Base-by-base conservation (phyloP, 2,888 invertebrate species). In the Catocala sponsa region DNA sequence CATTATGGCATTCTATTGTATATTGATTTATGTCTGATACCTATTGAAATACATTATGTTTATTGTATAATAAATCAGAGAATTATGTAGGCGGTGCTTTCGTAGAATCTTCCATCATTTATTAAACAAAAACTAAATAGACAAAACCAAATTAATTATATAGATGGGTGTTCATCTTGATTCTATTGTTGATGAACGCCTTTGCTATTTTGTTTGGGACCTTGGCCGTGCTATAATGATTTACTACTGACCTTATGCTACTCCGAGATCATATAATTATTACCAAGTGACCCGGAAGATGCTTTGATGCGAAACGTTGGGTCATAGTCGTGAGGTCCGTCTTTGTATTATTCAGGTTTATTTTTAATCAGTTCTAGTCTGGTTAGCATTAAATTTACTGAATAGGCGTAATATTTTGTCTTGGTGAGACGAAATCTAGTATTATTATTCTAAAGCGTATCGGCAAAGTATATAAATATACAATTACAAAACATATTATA, bases 261-360 rank as follows among this genome's bases (percentile, higher is more conserved):
- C 64, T 78, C 63, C 82, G 79, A 90, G 85, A 86, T 85, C 87
- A 85, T 77, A 69, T 88, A 87, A 89, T 90, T 89, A 85, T 83
- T 82, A 82, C 87, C 86, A 80, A 81, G 62, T 72, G 57, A 87
- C 88, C 86, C 91, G 91, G 92, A 92, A 92, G 86, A 80, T 76
- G 76, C 64, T 83, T 70, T 76, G 71, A 72, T 71, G 70, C 76
- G 71, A 84, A 84, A 83, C 79, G 81, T 78, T 84, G 84, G 78
- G 72, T 83, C 78, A 63, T 80, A 81, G 78, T 77, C 89, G 89
- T 91, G 91, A 91, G 85, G 81, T 88, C 82, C 86, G 78, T 70
- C 51, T 76, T 70, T 71, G 73, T 71, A 51, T 72, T 71, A 72
- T 48, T 38, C 41, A 47, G 35, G 10, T 64, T 38, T 54, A 50